These are phyloP conservation scores for Cyclura pinguis DNA, from an alignment of 2,797 vertebrate genomes.

Conservation along the genomic window DNA sequence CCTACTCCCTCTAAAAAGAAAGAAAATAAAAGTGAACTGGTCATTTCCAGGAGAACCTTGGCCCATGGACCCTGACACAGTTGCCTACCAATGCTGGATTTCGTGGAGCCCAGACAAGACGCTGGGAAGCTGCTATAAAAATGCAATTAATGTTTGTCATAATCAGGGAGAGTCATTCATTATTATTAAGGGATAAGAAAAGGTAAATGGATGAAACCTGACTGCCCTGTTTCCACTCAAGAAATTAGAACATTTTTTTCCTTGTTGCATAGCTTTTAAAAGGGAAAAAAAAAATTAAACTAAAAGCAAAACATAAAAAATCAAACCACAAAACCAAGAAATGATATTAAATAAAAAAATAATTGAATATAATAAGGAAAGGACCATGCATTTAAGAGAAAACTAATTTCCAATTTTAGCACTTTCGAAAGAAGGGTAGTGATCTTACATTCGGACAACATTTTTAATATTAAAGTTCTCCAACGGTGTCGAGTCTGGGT, in stretches of 20 bases:
- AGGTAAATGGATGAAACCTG: neutral
- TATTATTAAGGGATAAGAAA: neutral
- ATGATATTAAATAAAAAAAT: neutral
- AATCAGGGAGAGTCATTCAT: neutral
- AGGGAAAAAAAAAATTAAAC: too few relatives aligned
- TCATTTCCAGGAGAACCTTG: too few relatives aligned
- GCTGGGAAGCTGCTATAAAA: neutral
- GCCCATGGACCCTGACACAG: too few relatives aligned
- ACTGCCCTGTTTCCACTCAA: neutral
- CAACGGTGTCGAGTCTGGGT: constrained; percentile 94
- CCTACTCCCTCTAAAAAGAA: too few relatives aligned
- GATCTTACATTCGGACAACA: constrained; percentile 95
- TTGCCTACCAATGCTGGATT: too few relatives aligned
- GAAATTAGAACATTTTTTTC: neutral
- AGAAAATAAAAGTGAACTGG: too few relatives aligned
- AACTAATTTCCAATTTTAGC: neutral
- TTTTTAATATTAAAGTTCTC: constrained; percentile 99
- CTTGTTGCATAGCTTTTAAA: neutral
- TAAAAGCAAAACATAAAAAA: neutral
- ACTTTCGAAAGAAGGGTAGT: neutral
- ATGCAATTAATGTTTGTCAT: neutral
- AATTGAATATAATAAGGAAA: neutral
- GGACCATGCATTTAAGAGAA: too few relatives aligned
- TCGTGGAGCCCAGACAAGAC: neutral
- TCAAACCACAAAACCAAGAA: neutral